Conservation (phyloP, 2,888 invertebrate species). For the Agonopterix arenella region DNA sequence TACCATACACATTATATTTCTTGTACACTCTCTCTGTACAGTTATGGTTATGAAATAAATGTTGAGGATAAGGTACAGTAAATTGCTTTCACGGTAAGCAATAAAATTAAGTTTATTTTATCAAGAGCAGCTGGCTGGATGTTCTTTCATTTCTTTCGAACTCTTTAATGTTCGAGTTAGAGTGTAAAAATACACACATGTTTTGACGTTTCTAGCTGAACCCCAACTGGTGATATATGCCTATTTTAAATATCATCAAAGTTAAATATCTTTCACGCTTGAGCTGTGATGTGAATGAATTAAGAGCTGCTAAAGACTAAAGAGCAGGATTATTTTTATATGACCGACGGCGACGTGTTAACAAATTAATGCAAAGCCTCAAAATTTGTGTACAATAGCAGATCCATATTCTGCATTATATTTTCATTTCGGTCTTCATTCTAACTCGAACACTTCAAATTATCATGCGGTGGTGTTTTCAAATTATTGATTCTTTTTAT, state of each 20-base stretch:
- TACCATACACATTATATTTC: slow-evolving; percentile 1
- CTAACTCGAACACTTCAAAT: too few relatives aligned
- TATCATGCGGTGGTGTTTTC: too few relatives aligned
- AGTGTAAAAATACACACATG: slow-evolving; percentile 49
- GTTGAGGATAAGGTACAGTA: slow-evolving; percentile 7
- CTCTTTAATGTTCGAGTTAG: slow-evolving; percentile 44
- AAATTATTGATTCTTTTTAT: too few relatives aligned
- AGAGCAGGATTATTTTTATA: too few relatives aligned
- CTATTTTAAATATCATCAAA: slow-evolving; percentile 14
- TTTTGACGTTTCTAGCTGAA: slow-evolving; percentile 32
- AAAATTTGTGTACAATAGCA: too few relatives aligned
- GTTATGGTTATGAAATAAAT: slow-evolving; percentile 16
- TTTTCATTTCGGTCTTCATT: too few relatives aligned
- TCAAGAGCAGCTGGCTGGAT: slow-evolving; percentile 31
- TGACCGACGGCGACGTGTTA: too few relatives aligned
- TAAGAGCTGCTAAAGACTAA: background rate
- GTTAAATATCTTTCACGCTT: slow-evolving; percentile 12
- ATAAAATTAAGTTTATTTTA: slow-evolving; percentile 29
- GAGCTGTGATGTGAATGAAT: slow-evolving; percentile 10
- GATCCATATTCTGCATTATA: too few relatives aligned
- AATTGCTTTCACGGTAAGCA: slow-evolving; percentile 17
- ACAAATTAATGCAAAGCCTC: too few relatives aligned
- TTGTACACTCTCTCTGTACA: slow-evolving; percentile 4
- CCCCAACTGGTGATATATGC: slow-evolving; percentile 29
- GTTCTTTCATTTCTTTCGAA: slow-evolving; percentile 33